Evolutionary conservation across 2,888 invertebrate genomes (phyloP), one percentile per base, ranked within the genome.

Genomic region (Neoitamus cyanurus): DNA sequence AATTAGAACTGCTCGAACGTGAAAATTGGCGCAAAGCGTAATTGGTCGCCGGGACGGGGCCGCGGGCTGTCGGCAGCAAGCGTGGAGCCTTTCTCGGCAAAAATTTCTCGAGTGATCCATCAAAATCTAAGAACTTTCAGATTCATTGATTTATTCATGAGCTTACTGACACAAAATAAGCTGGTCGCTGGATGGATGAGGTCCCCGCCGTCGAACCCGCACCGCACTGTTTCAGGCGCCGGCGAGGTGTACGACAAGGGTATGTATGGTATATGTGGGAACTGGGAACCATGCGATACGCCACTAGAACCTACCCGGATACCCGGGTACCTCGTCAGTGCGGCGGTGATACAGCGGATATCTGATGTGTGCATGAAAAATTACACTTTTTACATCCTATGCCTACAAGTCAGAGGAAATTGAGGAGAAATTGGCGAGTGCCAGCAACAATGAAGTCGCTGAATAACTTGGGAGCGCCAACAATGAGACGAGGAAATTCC

Each of bases 71-170:
- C 73, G 34, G 34, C 36, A 36, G 36, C 36, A 46, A 75, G 75
- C 25, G 25, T 20, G 42, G 46, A 28, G 46, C 78, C 58, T 58
- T 58, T 58, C 31, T 28, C 11, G 9, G 28, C 37, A 69, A 34
- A 69, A 82, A 82, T 28, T 69, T 36, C 69, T 20, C 2, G 83
- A 84, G 85, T 85, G 84, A 85, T 85, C 85, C 84, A 85, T 85
- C 85, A 85, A 85, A 84, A 84, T 70, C 78, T 83, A 80, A 84
- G 83, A 84, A 85, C 68, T 82, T 84, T 84, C 80, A 80, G 85
- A 84, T 84, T 84, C 84, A 85, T 85, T 84, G 85, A 85, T 85
- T 85, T 85, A 85, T 85, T 85, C 85, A 85, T 85, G 84, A 82
- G 82, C 58, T 85, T 75, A 78, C 85, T 85, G 85, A 85, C 84